These are phyloP conservation scores for Platalea minor DNA, from an alignment of 2,797 vertebrate genomes.

Conservation along the genomic window DNA sequence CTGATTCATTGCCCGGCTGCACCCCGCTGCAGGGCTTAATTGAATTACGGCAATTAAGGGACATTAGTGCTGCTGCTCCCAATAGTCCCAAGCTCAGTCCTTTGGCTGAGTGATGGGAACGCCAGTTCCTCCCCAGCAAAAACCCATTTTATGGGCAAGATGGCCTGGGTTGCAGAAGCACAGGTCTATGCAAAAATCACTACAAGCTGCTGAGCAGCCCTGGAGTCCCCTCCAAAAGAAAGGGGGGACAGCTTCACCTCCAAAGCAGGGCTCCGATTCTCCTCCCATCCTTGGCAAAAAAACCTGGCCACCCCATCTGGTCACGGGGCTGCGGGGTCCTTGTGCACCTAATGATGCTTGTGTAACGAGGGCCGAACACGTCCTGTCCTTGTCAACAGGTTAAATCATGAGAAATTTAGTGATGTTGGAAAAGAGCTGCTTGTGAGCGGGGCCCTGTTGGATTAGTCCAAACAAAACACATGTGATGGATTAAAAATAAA, in stretches of 20 bases:
- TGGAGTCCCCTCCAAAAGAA: background rate
- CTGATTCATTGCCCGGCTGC: background rate
- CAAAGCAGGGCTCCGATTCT: background rate
- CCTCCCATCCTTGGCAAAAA: background rate
- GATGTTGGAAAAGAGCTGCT: constrained; percentile 38
- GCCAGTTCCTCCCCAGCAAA: background rate
- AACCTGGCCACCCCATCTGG: background rate
- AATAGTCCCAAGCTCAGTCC: background rate
- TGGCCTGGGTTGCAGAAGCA: background rate
- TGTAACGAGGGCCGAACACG: background rate
- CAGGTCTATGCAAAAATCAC: background rate
- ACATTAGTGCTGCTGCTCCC: background rate
- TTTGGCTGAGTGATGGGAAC: background rate
- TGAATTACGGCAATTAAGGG: background rate
- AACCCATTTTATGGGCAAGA: background rate
- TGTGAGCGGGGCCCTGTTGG: background rate
- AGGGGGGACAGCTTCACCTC: background rate
- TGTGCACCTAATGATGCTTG: background rate
- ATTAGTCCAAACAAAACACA: constrained; percentile 62
- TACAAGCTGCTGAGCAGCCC: background rate
- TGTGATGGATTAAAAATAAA: constrained; percentile 68
- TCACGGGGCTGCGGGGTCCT: fast-evolving
- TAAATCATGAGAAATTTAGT: constrained; percentile 24
- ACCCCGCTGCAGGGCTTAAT: background rate
- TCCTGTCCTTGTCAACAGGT: constrained; percentile 28